Conservation (phyloP, 2,113 vertebrate genomes). For the Eleginops maclovinus region DNA sequence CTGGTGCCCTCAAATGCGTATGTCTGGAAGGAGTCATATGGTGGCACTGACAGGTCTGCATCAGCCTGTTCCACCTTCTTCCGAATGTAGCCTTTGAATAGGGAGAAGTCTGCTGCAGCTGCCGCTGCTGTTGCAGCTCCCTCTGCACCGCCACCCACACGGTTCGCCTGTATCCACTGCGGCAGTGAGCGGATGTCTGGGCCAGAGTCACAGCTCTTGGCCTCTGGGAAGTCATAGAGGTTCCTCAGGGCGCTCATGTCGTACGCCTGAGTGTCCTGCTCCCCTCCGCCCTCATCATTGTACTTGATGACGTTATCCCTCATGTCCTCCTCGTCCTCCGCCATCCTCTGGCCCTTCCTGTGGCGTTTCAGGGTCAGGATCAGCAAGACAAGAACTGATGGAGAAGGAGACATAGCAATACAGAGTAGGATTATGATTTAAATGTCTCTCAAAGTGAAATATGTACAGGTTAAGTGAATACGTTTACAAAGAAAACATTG, state of each 20-base stretch:
- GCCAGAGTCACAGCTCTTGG: conserved; percentile 86
- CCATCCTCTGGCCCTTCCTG: conserved; percentile 92
- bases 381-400: conserved; percentile 92
- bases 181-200: conserved; percentile 90
- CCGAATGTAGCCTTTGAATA: conserved; percentile 96
- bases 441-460: neutral
- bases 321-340: conserved; percentile 98
- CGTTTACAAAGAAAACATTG: neutral
- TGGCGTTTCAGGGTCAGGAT: conserved; percentile 96
- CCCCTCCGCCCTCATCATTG: conserved; percentile 97
- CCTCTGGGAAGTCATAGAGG: conserved; percentile 96
- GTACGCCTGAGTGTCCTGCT: conserved; percentile 98
- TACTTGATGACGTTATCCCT: conserved; percentile 99
- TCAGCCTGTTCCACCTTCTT: conserved; percentile 97
- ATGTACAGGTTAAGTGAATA: neutral
- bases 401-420: conserved; percentile 28
- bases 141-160: conserved; percentile 50
- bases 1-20: conserved; percentile 95
- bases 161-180: conserved; percentile 86
- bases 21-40: conserved; percentile 99
- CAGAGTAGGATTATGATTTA: neutral
- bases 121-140: conserved; percentile 78
- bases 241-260: conserved; percentile 98
- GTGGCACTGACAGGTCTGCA: conserved; percentile 93
- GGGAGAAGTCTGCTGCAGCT: conserved; percentile 90